These are phyloP conservation scores for Pedicia rivosa DNA, from an alignment of 2,888 invertebrate species.

Conservation along the genomic window DNA sequence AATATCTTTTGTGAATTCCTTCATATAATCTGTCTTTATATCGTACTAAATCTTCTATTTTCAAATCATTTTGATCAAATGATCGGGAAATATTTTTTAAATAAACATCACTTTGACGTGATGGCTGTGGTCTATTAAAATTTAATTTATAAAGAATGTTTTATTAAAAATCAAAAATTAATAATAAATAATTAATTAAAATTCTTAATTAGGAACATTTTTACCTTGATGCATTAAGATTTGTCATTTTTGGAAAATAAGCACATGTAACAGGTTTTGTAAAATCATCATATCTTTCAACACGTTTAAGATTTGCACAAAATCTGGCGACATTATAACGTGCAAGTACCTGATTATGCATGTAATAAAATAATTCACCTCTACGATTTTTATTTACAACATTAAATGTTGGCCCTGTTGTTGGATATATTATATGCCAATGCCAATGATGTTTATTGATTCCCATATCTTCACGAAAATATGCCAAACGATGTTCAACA, in stretches of 20 bases:
- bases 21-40: slow-evolving; percentile 61
- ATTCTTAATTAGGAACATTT: no score
- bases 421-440: slow-evolving; percentile 79
- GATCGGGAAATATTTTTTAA: not conserved
- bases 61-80: slow-evolving; percentile 41
- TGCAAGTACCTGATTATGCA: slow-evolving; percentile 43
- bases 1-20: slow-evolving; percentile 54
- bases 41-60: slow-evolving; percentile 42
- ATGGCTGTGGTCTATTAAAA: slow-evolving; percentile 58
- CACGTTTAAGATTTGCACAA: slow-evolving; percentile 47
- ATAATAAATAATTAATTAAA: no score
- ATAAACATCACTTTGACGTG: slow-evolving; percentile 37
- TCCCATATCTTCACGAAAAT: slow-evolving; percentile 74
- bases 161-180: no score
- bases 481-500: slow-evolving; percentile 64
- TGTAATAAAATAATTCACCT: slow-evolving; percentile 60
- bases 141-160: no score
- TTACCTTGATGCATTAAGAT: no score
- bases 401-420: slow-evolving; percentile 36
- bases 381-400: slow-evolving; percentile 58
- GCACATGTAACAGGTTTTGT: slow-evolving; percentile 55
- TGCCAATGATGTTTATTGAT: slow-evolving; percentile 84
- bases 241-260: slow-evolving; percentile 69
- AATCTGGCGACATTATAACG: slow-evolving; percentile 65
- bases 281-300: slow-evolving; percentile 47